Conservation (phyloP, 2,888 invertebrate species). For the Leptogaster cylindrica region DNA sequence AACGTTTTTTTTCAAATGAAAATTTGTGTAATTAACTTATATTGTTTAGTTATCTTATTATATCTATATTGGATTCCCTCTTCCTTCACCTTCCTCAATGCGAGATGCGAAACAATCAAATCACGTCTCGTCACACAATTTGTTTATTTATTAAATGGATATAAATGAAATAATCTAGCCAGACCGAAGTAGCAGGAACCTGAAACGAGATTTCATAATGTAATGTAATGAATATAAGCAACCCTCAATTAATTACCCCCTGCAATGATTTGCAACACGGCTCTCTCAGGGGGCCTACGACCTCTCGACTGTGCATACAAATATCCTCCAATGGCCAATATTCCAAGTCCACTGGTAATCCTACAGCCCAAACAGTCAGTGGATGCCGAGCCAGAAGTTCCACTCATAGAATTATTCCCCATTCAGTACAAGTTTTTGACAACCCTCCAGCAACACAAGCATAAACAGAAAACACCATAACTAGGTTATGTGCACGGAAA, state of each 20-base stretch:
- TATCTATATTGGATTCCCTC: too few species aligned
- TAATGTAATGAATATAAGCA: not conserved
- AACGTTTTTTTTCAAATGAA: too few species aligned
- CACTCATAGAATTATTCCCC: too few species aligned
- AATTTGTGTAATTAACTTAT: too few species aligned
- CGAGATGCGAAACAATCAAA: not conserved
- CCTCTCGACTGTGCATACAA: constrained; percentile 66
- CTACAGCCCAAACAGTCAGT: constrained; percentile 68
- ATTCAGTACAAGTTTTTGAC: too few species aligned
- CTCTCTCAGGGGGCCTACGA: constrained; percentile 55
- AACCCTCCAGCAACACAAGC: not conserved
- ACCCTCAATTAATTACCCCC: constrained; percentile 51
- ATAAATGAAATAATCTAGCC: constrained; percentile 65
- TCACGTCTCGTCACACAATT: not conserved
- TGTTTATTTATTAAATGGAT: constrained; percentile 45
- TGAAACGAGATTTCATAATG: constrained; percentile 58
- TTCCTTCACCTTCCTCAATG: too few species aligned
- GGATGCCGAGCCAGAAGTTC: not conserved
- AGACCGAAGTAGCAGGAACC: constrained; percentile 67
- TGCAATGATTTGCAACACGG: constrained; percentile 53
- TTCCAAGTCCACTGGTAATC: constrained; percentile 67
- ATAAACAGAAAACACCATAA: not conserved
- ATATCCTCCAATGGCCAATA: constrained; percentile 70
- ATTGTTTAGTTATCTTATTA: too few species aligned
- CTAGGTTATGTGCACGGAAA: constrained; percentile 2